These are phyloP conservation scores for Odontophorus gujanensis DNA, from an alignment of 2,113 vertebrate genomes.

Conservation along the genomic window DNA sequence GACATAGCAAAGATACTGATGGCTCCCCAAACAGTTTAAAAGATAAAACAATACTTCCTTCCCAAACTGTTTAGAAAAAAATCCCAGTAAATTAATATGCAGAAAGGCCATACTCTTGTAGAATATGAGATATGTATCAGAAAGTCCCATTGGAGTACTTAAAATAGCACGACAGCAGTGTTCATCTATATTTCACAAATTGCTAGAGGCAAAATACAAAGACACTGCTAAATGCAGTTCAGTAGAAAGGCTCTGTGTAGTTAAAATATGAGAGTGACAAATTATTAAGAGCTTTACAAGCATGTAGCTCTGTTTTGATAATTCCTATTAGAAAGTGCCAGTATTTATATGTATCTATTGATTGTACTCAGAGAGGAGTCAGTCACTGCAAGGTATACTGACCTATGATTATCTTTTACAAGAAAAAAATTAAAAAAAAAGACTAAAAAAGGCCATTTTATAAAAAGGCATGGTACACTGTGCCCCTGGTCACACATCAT, in stretches of 20 bases:
- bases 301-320: neutral
- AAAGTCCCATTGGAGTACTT: neutral
- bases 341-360: neutral
- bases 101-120: neutral
- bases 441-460: neutral
- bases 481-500: neutral
- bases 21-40: neutral
- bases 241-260: neutral
- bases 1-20: neutral
- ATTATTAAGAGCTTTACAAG: neutral
- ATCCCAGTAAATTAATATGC: neutral
- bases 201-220: neutral
- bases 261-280: slow-evolving; percentile 24
- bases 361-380: neutral
- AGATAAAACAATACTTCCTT: slow-evolving; percentile 8
- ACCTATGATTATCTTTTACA: neutral
- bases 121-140: neutral
- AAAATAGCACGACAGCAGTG: neutral
- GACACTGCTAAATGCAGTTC: neutral
- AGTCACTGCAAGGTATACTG: neutral
- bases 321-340: neutral
- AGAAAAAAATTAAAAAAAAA: neutral
- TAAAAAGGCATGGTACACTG: neutral
- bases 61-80: neutral
- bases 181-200: neutral